These are phyloP conservation scores for Metopolophium dirhodum DNA, from an alignment of 1,140 invertebrate species.

Conservation along the genomic window DNA sequence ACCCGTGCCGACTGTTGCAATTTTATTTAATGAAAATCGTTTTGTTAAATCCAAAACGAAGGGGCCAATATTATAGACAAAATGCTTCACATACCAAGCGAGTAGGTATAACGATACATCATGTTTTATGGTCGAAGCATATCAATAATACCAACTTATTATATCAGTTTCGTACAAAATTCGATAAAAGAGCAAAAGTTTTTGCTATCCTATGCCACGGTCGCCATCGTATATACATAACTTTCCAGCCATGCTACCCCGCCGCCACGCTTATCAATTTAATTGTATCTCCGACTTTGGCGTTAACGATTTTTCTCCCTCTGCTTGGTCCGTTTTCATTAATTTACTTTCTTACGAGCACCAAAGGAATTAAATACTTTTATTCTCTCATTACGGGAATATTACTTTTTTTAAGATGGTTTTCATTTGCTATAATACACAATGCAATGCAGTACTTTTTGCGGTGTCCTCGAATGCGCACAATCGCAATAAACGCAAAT, in stretches of 20 bases:
- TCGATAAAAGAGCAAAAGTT: conserved; percentile 23
- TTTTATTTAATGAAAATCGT: conserved; percentile 26
- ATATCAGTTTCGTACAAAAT: neutral
- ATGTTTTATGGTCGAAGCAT: neutral
- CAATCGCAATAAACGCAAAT: neutral
- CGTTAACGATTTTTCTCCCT: neutral
- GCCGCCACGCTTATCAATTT: neutral
- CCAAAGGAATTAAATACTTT: conserved; percentile 12
- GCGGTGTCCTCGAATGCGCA: no score
- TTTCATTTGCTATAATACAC: neutral
- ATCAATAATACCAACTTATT: neutral
- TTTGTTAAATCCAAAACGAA: conserved; percentile 13
- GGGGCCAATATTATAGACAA: neutral
- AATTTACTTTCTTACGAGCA: neutral
- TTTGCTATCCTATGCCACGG: neutral
- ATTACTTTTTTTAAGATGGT: neutral
- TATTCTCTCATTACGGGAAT: neutral
- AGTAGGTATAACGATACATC: neutral
- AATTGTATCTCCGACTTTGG: neutral
- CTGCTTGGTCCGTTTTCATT: neutral
- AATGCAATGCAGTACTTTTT: neutral
- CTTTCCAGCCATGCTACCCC: neutral
- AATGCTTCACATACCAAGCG: neutral
- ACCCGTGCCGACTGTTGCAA: neutral
- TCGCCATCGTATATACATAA: neutral